Percentiles rank a stretch among this genome's conserved stretches.
Evolutionary conservation across 2,888 invertebrate species (phyloP).

Genomic region (Mylabris sibirica): DNA sequence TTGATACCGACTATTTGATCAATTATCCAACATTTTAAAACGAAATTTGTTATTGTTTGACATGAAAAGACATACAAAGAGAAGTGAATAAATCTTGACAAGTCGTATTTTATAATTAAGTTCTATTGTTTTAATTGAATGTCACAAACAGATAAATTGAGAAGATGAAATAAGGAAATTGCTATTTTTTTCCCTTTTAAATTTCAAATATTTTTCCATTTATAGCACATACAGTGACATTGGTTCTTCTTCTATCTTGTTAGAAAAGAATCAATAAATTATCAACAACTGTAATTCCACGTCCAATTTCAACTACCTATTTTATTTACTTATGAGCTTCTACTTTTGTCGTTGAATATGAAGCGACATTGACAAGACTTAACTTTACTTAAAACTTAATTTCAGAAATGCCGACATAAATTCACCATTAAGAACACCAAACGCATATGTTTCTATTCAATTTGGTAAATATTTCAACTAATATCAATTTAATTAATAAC

Average conservation of each 20-base stretch:
- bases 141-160: slow-evolving; percentile 33
- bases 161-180: slow-evolving; percentile 31
- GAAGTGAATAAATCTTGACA: slow-evolving; percentile 19
- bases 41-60: slow-evolving; percentile 19
- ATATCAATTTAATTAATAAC: neutral
- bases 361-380: slow-evolving; percentile 33
- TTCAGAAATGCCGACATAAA: neutral
- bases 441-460: neutral
- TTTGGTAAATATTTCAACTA: neutral
- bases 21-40: slow-evolving; percentile 24
- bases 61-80: slow-evolving; percentile 20
- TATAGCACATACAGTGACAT: neutral
- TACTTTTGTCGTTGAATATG: slow-evolving; percentile 25
- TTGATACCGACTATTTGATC: slow-evolving; percentile 12
- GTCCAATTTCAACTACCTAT: slow-evolving; percentile 26
- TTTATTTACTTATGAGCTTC: slow-evolving; percentile 27
- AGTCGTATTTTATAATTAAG: slow-evolving; percentile 35
- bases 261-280: slow-evolving; percentile 25
- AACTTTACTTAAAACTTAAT: slow-evolving; percentile 24
- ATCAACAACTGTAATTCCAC: slow-evolving; percentile 25
- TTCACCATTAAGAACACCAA: neutral
- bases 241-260: neutral
- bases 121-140: slow-evolving; percentile 37
- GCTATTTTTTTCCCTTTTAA: slow-evolving; percentile 22
- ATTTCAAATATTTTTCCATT: neutral